Base-by-base conservation (phyloP, 2,113 vertebrate species). In the Martes martes region DNA sequence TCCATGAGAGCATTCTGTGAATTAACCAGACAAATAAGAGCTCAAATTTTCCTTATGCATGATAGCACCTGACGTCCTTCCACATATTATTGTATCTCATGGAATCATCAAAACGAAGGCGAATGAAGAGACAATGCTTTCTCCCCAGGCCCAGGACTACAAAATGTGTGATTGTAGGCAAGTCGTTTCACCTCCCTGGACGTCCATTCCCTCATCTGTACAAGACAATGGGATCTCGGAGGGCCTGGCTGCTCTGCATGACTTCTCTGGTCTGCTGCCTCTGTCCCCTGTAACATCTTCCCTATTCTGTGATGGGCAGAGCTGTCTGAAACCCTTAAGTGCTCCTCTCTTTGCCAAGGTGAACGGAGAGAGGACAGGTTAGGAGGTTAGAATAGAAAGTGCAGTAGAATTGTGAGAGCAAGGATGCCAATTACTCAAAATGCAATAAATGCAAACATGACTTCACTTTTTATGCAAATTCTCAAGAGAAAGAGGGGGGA, bases 401-500 rank as follows among this genome's bases (percentile, higher is more conserved):
- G 24, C 31, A 59, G 16, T 47, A 3, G 47, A 82, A 84, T 67
- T 59, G 67, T 71, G 85, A 96, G 97, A 97, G 81, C 36, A 84
- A 91, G 50, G 82, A 92, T 86, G 94, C 96, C 97, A 96, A 95
- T 96, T 96, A 97, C 95, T 97, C 65, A 98, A n/a, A 92, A 86
- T 89, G 81, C 14, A 94, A 84, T 88, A 98, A 95, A 97, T 82
- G 92, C 78, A 90, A 95, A 65, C 79, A 76, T 63, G 83, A 45
- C 90, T 97, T 98, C 94, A 96, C 82, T 96, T 98, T 91, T 98
- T 85, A 92, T 74, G 94, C 95, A 97, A 96, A 96, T 98, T 91
- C 24, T 96, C 93, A 81, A 96, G 96, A 96, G 96, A 97, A 97
- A 97, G 94, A 71, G 8, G 21, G 24, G 11, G 31, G 1, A 21